Percentiles rank a stretch among this genome's conserved stretches.
phyloP scores from a whole-genome alignment of 2,113 vertebrate species.

The Struthio camelus region DNA sequence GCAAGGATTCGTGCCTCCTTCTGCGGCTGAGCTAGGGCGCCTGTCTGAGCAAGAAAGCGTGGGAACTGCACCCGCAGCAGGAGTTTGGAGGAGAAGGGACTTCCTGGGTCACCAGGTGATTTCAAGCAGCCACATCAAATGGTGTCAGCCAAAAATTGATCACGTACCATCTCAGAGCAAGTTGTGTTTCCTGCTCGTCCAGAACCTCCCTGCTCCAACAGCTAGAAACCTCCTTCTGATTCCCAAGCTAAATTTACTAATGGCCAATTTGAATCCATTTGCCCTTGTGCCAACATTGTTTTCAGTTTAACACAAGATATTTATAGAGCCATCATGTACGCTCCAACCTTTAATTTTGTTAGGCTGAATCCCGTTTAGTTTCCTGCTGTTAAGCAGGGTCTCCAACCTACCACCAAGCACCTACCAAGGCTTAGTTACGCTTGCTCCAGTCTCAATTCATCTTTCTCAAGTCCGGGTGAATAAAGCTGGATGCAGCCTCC shows the following conservation, averaged over 20 bases:
- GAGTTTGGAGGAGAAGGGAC: not conserved
- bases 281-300: conserved; percentile 63
- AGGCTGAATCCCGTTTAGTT: not conserved
- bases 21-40: not conserved
- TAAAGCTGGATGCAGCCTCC: not conserved
- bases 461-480: not conserved
- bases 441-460: accelerated
- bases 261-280: conserved; percentile 55
- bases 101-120: not conserved
- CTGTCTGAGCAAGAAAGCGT: not conserved
- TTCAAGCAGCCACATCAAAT: not conserved
- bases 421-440: not conserved
- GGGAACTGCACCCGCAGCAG: accelerated
- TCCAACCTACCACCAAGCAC: not conserved
- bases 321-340: conserved; percentile 49
- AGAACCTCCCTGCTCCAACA: not conserved
- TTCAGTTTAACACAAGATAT: conserved; percentile 50
- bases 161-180: not conserved
- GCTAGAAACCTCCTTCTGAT: conserved; percentile 8
- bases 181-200: not conserved
- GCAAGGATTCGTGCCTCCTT: not conserved
- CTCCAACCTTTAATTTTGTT: not conserved
- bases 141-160: not conserved
- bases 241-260: conserved; percentile 11
- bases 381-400: not conserved